Conservation (phyloP, 2,113 vertebrate genomes). For the Cyprichromis sp. region DNA sequence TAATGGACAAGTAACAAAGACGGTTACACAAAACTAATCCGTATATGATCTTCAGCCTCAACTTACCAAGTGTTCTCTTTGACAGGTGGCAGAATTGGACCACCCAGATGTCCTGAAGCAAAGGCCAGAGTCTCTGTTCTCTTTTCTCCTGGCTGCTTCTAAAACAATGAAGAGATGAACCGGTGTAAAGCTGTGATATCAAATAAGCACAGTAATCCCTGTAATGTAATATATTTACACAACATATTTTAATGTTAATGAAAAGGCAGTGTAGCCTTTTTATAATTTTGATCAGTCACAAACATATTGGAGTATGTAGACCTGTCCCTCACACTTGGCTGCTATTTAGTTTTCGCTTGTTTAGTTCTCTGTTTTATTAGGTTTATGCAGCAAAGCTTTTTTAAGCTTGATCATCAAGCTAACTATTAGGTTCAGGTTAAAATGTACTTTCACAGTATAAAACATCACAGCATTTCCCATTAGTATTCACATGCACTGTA, state of each 20-base stretch:
- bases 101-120: constrained; percentile 70
- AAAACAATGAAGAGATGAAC: constrained; percentile 58
- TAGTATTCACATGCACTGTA: neutral
- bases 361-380: neutral
- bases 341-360: neutral
- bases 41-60: fast-evolving
- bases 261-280: neutral
- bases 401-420: neutral
- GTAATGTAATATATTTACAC: neutral
- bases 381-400: neutral
- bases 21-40: neutral
- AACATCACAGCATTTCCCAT: fast-evolving
- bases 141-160: constrained; percentile 65
- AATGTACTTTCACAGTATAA: neutral
- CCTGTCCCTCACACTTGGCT: neutral
- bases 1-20: constrained; percentile 67
- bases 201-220: neutral
- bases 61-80: neutral
- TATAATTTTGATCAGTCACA: neutral
- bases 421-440: neutral
- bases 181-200: neutral
- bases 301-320: fast-evolving
- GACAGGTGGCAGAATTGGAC: constrained; percentile 74
- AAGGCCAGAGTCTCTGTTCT: constrained; percentile 73
- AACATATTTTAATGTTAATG: neutral